These are phyloP conservation scores for Argyrosomus regius DNA, from an alignment of 2,797 vertebrate species.

Conservation along the genomic window DNA sequence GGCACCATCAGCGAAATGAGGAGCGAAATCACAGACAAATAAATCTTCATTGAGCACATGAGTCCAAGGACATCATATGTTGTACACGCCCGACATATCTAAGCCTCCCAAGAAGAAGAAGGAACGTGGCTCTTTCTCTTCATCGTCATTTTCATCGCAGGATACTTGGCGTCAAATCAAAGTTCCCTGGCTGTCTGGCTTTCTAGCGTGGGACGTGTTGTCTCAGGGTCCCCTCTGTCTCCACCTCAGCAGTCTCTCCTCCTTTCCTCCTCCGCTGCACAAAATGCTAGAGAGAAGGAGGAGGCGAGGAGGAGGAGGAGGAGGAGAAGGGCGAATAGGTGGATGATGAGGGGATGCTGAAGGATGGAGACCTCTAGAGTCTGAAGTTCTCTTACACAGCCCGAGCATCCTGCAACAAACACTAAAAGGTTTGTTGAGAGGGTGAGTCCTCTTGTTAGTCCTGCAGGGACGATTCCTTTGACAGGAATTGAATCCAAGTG, in stretches of 20 bases:
- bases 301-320: slow-evolving; percentile 62
- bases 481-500: neutral
- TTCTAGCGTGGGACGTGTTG: slow-evolving; percentile 80
- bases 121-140: slow-evolving; percentile 62
- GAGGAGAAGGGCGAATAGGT: slow-evolving; percentile 70
- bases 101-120: slow-evolving; percentile 65
- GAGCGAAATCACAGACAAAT: slow-evolving; percentile 59
- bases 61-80: slow-evolving; percentile 83
- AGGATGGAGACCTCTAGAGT: slow-evolving; percentile 91
- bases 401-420: slow-evolving; percentile 49
- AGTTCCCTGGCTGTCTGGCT: slow-evolving; percentile 81
- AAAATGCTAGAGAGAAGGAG: slow-evolving; percentile 74
- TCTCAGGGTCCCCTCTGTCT: slow-evolving; percentile 81
- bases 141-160: slow-evolving; percentile 70
- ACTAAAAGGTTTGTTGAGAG: neutral
- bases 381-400: slow-evolving; percentile 79
- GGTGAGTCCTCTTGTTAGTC: slow-evolving; percentile 19
- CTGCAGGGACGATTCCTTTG: neutral
- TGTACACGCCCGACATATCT: slow-evolving; percentile 69
- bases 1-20: slow-evolving; percentile 66
- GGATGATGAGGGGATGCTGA: slow-evolving; percentile 83
- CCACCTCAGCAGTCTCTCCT: slow-evolving; percentile 78
- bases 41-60: slow-evolving; percentile 72
- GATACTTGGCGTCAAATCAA: slow-evolving; percentile 80
- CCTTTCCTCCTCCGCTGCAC: slow-evolving; percentile 79